Base-by-base conservation (phyloP, 2,888 invertebrate genomes). In the Patella ulyssiponensis region DNA sequence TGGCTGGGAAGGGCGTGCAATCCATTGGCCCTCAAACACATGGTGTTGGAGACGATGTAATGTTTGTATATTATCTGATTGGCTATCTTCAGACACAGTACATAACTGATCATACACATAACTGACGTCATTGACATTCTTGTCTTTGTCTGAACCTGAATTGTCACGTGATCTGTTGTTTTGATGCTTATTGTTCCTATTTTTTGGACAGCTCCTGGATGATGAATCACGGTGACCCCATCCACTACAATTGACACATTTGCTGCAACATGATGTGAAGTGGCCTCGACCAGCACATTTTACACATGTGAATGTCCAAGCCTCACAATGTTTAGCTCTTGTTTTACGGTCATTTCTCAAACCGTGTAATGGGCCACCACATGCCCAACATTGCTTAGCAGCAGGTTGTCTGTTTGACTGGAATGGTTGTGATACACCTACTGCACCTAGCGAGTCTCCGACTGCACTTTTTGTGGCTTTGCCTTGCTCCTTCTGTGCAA, bases 341-440 rank as follows among this genome's bases (percentile, higher is more conserved):
- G 27, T 27, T 17, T 54, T 54, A 17, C 54, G 54, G 17, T 54
- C 54, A 15, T 54, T 54, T 54, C 17, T 54, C 54, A 54, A 17
- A 15, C 54, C 54, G 12, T 54, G 54, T 15, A 17, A 54, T 54
- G 54, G 54, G 17, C 54, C 54, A 54, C 17, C 54, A 54, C 54
- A 54, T 54, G 54, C 54, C 54, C 69, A 69, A 51, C 77, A 69
- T 69, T 73, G 69, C 11, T 33, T 52, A 51, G 73, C 73, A 73
- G 73, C n/a, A n/a, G n/a, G 17, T 51, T 51, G 17, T 27, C 2
- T 27, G 27, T 27, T 27, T 82, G 54, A 76, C 80, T 9, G 78
- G 44, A 9, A 80, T 77, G 17, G 77, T 77, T 53, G 78, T 77
- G 56, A 74, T n/a, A n/a, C n/a, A n/a, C n/a, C n/a, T n/a, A n/a